Base-by-base conservation (phyloP, 2,797 vertebrate species). In the Tamandua tetradactyla region DNA sequence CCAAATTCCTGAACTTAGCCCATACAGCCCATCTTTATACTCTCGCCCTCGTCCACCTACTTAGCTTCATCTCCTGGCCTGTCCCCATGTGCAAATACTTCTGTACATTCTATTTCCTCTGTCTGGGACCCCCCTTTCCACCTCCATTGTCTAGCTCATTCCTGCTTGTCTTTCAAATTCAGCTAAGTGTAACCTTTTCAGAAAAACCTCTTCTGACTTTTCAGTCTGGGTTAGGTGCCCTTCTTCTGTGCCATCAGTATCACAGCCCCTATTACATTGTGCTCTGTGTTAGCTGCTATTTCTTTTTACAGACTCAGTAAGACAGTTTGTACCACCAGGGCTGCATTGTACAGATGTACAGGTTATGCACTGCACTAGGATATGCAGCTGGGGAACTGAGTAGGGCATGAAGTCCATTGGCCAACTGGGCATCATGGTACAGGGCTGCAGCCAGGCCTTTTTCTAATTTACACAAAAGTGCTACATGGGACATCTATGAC, bases 281-380 rank as follows among this genome's bases (percentile, higher is more conserved):
- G 35, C 18, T 52, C n/a, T 59, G 40, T 44, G 61, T 80, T 80
- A 20, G 17, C n/a, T 5, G 22, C 13, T 22, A n/a, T 82, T 64
- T 80, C 76, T 88, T 78, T 66, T 84, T 57, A 91, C 47, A 88
- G 91, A 68, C 75, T 68, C 71, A 27, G 57, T 37, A 42, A 44
- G 74, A 66, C 5, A 42, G 40, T 9, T 23, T 59, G 59, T 25
- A 30, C 5, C 7, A 59, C 40, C 23, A 74, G 37, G 64, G 75
- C 42, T 79, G 4, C 59, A 35, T 17, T 17, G 71, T 25, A n/a
- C 27, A 17, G 61, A 9, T 62, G 61, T 47, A 15, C 7, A 72
- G 55, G 37, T 66, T 37, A 32, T 22, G 7, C 27, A 68, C 69
- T 86, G 55, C 6, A 40, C 57, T 22, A 72, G 68, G 57, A 66